These are phyloP conservation scores for Portevinia maculata DNA, from an alignment of 2,888 invertebrate species.

Conservation along the genomic window DNA sequence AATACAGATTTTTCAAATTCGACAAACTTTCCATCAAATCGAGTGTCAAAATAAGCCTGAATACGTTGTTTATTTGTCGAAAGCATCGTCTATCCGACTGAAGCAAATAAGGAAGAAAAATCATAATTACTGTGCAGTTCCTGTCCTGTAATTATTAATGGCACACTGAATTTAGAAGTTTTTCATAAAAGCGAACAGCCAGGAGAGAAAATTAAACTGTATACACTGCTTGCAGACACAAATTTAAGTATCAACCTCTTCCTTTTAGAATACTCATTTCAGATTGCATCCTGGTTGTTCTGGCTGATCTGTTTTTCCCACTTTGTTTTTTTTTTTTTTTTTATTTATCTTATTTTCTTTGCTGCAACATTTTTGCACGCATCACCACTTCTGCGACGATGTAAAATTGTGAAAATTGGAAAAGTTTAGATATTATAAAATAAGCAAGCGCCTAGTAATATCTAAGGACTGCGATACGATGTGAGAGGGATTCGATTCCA, in stretches of 20 bases:
- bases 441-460: constrained; percentile 17
- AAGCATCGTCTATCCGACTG: too few species aligned
- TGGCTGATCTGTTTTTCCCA: constrained; percentile 6
- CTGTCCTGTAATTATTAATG: constrained; percentile 35
- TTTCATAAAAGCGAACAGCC: background rate
- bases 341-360: constrained; percentile 24
- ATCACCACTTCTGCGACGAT: constrained; percentile 50
- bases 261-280: constrained; percentile 6
- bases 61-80: too few species aligned
- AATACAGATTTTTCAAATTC: too few species aligned
- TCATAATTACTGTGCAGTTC: constrained; percentile 46
- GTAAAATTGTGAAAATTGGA: constrained; percentile 71
- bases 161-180: constrained; percentile 42
- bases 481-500: constrained; percentile 3
- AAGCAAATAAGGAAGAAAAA: constrained; percentile 33
- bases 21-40: too few species aligned
- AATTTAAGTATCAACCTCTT: constrained; percentile 31
- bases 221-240: background rate
- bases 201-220: background rate
- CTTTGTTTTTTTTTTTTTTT: constrained; percentile 11
- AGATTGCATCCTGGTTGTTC: constrained; percentile 10
- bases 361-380: constrained; percentile 40
- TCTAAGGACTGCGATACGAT: background rate
- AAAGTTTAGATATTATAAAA: constrained; percentile 68
- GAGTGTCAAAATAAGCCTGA: too few species aligned